Evolutionary conservation across 2,888 invertebrate genomes (phyloP).

Genomic region (Schrankia costaestrigalis): DNA sequence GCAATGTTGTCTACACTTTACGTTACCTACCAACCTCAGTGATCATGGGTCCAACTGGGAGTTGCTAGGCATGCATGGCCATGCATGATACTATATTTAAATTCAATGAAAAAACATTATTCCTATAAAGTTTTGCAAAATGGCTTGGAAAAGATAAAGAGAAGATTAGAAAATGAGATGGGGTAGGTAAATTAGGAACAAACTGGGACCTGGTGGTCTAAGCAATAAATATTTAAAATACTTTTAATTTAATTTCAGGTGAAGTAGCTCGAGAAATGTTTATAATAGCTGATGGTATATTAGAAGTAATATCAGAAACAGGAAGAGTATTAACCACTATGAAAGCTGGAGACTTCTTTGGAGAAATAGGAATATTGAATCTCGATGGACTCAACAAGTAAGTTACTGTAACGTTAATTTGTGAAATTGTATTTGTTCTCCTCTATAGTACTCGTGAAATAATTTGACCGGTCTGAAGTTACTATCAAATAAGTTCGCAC

Average conservation of each 20-base stretch:
- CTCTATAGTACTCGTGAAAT: not conserved
- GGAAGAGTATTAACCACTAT: slow-evolving; percentile 96
- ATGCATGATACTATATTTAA: too few relatives aligned
- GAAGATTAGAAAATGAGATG: too few relatives aligned
- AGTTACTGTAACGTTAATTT: slow-evolving; percentile 22
- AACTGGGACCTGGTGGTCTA: not conserved
- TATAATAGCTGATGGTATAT: slow-evolving; percentile 97
- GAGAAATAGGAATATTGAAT: slow-evolving; percentile 97
- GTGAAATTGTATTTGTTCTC: not conserved
- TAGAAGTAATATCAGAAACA: slow-evolving; percentile 96
- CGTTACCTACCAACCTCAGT: too few relatives aligned
- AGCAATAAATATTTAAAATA: not conserved
- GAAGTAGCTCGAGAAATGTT: slow-evolving; percentile 98
- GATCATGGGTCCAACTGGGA: too few relatives aligned
- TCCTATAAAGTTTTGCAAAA: too few relatives aligned
- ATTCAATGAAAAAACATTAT: too few relatives aligned
- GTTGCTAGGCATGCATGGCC: too few relatives aligned
- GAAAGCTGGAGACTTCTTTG: slow-evolving; percentile 99
- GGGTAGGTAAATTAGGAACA: too few relatives aligned
- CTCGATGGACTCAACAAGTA: slow-evolving; percentile 97
- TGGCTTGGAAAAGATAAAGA: too few relatives aligned
- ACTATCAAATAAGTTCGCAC: too few relatives aligned
- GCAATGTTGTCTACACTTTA: too few relatives aligned
- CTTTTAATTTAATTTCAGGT: slow-evolving; percentile 60
- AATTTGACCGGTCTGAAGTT: too few relatives aligned